A percentile compares a stretch with the other conserved stretches of the same genome.
These are phyloP conservation scores for Xanthia icteritia DNA, from an alignment of 2,888 invertebrate species.

Conservation along the genomic window DNA sequence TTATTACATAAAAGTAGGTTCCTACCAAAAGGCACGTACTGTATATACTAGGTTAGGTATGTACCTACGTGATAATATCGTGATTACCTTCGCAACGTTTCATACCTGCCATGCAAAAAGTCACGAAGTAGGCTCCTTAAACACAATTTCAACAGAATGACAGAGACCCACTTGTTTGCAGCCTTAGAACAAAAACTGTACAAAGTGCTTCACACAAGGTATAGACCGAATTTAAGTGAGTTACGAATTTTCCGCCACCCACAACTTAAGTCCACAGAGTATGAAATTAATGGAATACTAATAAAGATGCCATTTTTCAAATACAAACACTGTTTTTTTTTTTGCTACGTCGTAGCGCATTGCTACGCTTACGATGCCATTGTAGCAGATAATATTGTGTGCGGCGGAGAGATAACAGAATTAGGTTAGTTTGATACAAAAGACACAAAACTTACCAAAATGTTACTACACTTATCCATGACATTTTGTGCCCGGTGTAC, in stretches of 20 bases:
- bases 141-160: constrained; percentile 29
- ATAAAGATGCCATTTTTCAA: not conserved
- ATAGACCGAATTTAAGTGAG: constrained; percentile 48
- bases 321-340: too few relatives aligned
- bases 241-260: constrained; percentile 30
- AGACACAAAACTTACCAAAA: not conserved
- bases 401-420: not conserved
- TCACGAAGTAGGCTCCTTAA: not conserved
- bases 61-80: not conserved
- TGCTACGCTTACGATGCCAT: not conserved
- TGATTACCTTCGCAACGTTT: not conserved
- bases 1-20: too few relatives aligned
- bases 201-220: constrained; percentile 35
- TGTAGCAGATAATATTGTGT: too few relatives aligned
- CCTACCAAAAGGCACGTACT: too few relatives aligned
- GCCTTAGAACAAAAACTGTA: constrained; percentile 39
- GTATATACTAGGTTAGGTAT: too few relatives aligned
- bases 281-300: constrained; percentile 15
- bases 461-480: not conserved
- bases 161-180: constrained; percentile 30
- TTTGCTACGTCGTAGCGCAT: not conserved
- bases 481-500: not conserved
- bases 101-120: constrained; percentile 21
- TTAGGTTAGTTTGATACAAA: not conserved
- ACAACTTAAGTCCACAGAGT: constrained; percentile 21